Evolutionary conservation across 2,797 vertebrate genomes (phyloP).

Genomic region (Cottoperca gobio): DNA sequence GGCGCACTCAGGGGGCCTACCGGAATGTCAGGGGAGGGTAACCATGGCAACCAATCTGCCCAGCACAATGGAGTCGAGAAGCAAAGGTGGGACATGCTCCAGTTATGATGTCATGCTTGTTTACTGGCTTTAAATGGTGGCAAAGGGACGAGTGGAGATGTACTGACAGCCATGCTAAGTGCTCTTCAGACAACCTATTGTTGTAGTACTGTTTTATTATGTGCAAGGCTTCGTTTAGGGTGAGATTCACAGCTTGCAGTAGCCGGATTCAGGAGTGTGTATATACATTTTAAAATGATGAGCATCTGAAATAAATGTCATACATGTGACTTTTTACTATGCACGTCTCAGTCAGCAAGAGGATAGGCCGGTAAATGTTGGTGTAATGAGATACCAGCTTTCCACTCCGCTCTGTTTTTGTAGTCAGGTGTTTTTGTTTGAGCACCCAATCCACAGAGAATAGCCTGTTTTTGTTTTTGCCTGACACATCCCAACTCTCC

Average conservation of each 20-base stretch:
- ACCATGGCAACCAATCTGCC: slow-evolving; percentile 86
- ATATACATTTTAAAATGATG: slow-evolving; percentile 1
- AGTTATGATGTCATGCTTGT: slow-evolving; percentile 67
- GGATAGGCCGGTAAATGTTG: slow-evolving; percentile 15
- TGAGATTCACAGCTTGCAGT: neutral
- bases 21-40: slow-evolving; percentile 90
- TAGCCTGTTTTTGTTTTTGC: slow-evolving; percentile 53
- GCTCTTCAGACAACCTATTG: neutral
- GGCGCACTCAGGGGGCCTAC: slow-evolving; percentile 72
- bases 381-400: slow-evolving; percentile 66
- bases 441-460: slow-evolving; percentile 60
- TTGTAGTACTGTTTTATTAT: slow-evolving; percentile 12
- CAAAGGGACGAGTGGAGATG: slow-evolving; percentile 7
- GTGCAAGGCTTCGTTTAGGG: neutral
- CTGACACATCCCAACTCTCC: slow-evolving; percentile 28
- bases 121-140: slow-evolving; percentile 48
- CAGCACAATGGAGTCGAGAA: slow-evolving; percentile 93
- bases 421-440: slow-evolving; percentile 57
- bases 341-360: slow-evolving; percentile 23
- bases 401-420: slow-evolving; percentile 54
- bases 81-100: slow-evolving; percentile 90
- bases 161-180: neutral
- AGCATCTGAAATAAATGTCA: neutral
- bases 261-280: neutral
- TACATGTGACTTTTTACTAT: slow-evolving; percentile 1